These are phyloP conservation scores for Pseudochromis fuscus DNA, from an alignment of 2,797 vertebrate species.

Conservation along the genomic window DNA sequence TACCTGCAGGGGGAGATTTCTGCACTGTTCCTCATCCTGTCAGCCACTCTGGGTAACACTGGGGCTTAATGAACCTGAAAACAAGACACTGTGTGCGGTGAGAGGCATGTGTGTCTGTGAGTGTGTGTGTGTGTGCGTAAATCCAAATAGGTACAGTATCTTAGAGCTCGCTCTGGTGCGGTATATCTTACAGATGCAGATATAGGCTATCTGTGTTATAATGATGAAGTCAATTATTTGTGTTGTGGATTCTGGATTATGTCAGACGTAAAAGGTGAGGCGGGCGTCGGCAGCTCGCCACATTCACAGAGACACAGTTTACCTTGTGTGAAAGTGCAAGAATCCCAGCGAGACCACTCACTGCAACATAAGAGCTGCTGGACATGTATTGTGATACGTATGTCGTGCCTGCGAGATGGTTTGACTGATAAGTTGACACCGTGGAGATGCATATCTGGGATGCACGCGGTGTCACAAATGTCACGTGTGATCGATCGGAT, in stretches of 20 bases:
- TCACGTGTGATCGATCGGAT: constrained; percentile 77
- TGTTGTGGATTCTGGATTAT: constrained; percentile 26
- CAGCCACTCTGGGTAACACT: constrained; percentile 93
- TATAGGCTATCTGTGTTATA: constrained; percentile 7
- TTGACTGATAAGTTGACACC: constrained; percentile 75
- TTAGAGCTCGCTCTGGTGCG: constrained; percentile 40
- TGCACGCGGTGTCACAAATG: constrained; percentile 77
- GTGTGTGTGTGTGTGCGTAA: constrained; percentile 28
- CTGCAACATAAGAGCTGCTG: constrained; percentile 34
- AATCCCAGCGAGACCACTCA: constrained; percentile 23
- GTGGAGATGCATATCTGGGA: constrained; percentile 65
- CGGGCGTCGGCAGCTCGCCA: background rate
- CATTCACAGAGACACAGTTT: constrained; percentile 36
- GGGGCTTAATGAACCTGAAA: constrained; percentile 98
- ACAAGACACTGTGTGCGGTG: constrained; percentile 86
- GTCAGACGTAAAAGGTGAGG: constrained; percentile 34
- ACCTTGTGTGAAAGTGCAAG: constrained; percentile 34
- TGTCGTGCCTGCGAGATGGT: constrained; percentile 63
- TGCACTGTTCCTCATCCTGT: constrained; percentile 92
- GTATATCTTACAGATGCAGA: constrained; percentile 38
- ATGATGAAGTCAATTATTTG: constrained; percentile 48
- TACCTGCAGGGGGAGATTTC: constrained; percentile 95
- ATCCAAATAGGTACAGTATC: constrained; percentile 67
- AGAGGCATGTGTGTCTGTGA: constrained; percentile 37
- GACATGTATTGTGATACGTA: constrained; percentile 67